Conservation (phyloP, 2,113 vertebrate genomes). For the Xiphophorus maculatus region DNA sequence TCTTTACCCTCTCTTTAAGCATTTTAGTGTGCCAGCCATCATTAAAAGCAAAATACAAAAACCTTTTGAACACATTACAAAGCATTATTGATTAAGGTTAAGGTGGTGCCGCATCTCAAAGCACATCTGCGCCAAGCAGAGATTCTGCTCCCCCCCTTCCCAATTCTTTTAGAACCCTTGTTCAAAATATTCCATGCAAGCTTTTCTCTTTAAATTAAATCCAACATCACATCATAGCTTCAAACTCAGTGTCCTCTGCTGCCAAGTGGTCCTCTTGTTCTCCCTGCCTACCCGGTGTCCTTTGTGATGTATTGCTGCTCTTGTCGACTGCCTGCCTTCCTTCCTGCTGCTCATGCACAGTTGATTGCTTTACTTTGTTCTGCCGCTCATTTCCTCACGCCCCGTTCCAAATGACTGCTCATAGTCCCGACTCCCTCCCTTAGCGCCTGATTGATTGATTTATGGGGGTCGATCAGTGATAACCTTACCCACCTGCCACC, state of each 20-base stretch:
- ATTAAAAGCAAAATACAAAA: neutral
- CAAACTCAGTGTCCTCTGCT: neutral
- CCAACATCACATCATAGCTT: neutral
- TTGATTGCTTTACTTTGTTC: constrained; percentile 76
- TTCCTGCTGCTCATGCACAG: constrained; percentile 56
- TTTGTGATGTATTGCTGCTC: constrained; percentile 59
- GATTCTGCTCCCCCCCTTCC: neutral
- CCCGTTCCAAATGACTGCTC: constrained; percentile 42
- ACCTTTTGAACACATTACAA: neutral
- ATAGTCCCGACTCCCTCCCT: constrained; percentile 43
- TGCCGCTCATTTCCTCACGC: constrained; percentile 64
- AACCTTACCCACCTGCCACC: constrained; percentile 47
- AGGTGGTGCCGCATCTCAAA: constrained; percentile 16
- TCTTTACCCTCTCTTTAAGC: neutral
- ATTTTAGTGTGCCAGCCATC: neutral
- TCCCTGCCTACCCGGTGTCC: constrained; percentile 20
- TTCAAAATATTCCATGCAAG: neutral
- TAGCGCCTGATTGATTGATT: constrained; percentile 65
- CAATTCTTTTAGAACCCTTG: neutral
- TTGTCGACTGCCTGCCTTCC: constrained; percentile 19
- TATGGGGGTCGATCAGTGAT: constrained; percentile 59
- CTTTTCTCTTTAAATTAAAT: neutral
- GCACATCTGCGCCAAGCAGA: neutral
- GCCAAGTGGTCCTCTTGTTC: neutral
- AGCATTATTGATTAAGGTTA: constrained; percentile 38